These are phyloP conservation scores for Saturnia japonica DNA, from an alignment of 2,888 invertebrate species.

Conservation along the genomic window DNA sequence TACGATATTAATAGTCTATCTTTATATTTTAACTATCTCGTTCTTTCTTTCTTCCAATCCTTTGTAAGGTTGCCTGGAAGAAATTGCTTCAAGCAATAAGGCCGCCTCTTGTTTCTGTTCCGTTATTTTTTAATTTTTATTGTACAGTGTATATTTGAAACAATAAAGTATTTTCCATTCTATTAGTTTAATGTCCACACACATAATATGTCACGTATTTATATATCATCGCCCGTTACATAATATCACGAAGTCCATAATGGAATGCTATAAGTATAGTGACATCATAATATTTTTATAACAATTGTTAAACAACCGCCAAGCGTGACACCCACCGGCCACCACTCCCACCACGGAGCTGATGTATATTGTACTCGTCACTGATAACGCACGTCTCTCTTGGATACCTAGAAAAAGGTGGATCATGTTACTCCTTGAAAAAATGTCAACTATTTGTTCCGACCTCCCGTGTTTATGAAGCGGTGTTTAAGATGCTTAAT, in stretches of 20 bases:
- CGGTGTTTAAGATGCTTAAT: too few relatives aligned
- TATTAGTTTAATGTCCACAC: too few relatives aligned
- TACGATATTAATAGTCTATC: too few relatives aligned
- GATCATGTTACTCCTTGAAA: conserved; percentile 1
- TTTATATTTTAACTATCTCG: too few relatives aligned
- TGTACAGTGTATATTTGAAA: too few relatives aligned
- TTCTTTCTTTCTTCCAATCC: too few relatives aligned
- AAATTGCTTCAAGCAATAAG: too few relatives aligned
- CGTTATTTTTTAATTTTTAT: too few relatives aligned
- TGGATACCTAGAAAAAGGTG: neutral
- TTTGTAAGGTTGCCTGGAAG: too few relatives aligned
- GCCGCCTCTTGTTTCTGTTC: too few relatives aligned
- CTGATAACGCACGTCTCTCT: neutral
- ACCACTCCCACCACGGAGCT: too few relatives aligned
- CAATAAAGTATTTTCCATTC: too few relatives aligned
- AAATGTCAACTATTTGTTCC: neutral
- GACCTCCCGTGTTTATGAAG: neutral
- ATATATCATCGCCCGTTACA: neutral
- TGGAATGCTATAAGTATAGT: neutral
- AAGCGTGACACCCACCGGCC: conserved; percentile 7
- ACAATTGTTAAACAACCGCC: neutral
- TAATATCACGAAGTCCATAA: neutral
- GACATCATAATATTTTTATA: conserved; percentile 11
- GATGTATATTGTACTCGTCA: neutral
- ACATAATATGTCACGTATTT: neutral